These are phyloP conservation scores for Pterocles burchelli DNA, from an alignment of 2,113 vertebrate genomes.

Conservation along the genomic window DNA sequence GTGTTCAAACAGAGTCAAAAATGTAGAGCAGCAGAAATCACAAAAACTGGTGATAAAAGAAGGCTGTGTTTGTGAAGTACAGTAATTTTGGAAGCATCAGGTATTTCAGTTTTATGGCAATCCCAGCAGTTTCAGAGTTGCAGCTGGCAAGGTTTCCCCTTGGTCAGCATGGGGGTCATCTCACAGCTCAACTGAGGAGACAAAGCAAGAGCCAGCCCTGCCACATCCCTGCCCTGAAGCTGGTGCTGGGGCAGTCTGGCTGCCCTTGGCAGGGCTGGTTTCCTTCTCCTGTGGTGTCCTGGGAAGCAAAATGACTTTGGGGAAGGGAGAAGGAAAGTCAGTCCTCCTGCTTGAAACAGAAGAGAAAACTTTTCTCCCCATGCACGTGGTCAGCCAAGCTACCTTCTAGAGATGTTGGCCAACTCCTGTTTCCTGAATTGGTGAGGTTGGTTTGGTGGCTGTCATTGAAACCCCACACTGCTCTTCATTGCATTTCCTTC, in stretches of 20 bases:
- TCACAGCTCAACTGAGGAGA: not conserved
- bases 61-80: not conserved
- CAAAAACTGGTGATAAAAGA: not conserved
- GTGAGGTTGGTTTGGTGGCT: not conserved
- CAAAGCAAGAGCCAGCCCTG: not conserved
- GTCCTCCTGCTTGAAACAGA: not conserved
- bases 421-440: not conserved
- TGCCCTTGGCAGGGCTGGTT: not conserved
- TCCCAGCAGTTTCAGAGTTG: not conserved
- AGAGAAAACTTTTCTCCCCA: not conserved
- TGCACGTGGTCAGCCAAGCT: not conserved
- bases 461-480: accelerated
- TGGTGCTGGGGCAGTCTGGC: accelerated
- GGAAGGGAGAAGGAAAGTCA: not conserved
- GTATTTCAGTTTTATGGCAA: not conserved
- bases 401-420: not conserved
- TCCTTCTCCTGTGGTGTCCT: not conserved
- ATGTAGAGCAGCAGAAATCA: not conserved
- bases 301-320: not conserved
- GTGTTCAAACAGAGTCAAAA: not conserved
- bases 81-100: not conserved
- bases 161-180: not conserved
- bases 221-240: accelerated
- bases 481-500: not conserved
- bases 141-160: not conserved